A percentile compares a stretch with the other conserved stretches of the same genome.
These are phyloP conservation scores for Bradypus variegatus DNA, from an alignment of 2,797 vertebrate species.

Conservation along the genomic window DNA sequence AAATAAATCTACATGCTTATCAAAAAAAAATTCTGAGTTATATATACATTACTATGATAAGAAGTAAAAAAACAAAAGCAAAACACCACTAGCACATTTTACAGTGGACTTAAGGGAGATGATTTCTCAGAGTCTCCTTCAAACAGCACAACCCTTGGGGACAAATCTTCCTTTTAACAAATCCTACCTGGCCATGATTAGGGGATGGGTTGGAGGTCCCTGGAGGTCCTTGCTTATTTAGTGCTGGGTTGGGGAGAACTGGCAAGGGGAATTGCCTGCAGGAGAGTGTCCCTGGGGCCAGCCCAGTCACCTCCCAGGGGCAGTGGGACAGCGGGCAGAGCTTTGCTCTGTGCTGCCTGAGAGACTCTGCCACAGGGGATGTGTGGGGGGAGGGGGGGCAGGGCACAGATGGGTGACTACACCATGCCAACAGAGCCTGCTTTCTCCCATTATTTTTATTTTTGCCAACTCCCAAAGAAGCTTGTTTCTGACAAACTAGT, in stretches of 20 bases:
- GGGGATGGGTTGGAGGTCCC: not conserved
- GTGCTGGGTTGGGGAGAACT: not conserved
- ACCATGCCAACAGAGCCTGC: not conserved
- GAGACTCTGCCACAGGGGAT: not conserved
- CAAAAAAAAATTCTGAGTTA: too few species aligned
- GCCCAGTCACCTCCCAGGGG: not conserved
- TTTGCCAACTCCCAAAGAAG: not conserved
- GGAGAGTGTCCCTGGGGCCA: too few species aligned
- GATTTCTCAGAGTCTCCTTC: too few species aligned
- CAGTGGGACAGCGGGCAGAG: not conserved
- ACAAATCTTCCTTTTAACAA: not conserved
- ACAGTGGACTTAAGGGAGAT: not conserved
- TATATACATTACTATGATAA: too few species aligned
- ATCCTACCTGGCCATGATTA: accelerated
- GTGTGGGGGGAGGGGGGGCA: not conserved
- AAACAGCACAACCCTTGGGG: not conserved
- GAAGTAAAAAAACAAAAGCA: too few species aligned
- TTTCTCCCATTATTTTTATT: not conserved
- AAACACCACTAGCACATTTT: not conserved
- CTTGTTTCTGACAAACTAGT: not conserved
- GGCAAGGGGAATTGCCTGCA: not conserved
- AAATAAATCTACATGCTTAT: conserved; percentile 75
- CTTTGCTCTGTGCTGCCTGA: not conserved
- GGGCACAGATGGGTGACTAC: not conserved
- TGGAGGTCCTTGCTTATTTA: not conserved